Conservation (phyloP, 1,140 invertebrate species). For the Drosophila leontia region DNA sequence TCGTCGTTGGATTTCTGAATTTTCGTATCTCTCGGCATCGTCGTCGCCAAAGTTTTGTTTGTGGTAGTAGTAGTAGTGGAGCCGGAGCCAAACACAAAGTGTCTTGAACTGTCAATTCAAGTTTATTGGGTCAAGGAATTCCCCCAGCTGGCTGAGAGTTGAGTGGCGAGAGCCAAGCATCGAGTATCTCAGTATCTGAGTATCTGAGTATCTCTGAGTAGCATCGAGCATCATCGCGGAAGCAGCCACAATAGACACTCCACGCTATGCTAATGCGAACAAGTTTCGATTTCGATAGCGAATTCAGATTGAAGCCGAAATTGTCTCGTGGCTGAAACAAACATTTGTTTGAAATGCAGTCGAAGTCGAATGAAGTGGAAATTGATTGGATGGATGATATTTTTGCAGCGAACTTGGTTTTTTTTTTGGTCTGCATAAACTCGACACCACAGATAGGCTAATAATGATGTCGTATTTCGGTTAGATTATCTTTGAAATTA, state of each 20-base stretch:
- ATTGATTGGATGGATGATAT: constrained; percentile 6
- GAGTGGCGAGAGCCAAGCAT: constrained; percentile 24
- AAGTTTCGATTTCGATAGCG: constrained; percentile 60
- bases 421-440: neutral
- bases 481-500: constrained; percentile 7
- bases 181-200: constrained; percentile 30
- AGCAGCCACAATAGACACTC: constrained; percentile 45
- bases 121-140: constrained; percentile 84
- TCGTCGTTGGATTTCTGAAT: constrained; percentile 22
- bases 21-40: constrained; percentile 14
- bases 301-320: constrained; percentile 38
- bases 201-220: constrained; percentile 23
- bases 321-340: constrained; percentile 55
- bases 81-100: constrained; percentile 75
- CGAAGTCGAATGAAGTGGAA: constrained; percentile 43
- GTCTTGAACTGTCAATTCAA: constrained; percentile 84
- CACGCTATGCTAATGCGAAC: constrained; percentile 61
- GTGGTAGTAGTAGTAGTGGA: neutral
- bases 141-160: constrained; percentile 46
- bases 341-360: constrained; percentile 81
- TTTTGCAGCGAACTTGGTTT: constrained; percentile 3
- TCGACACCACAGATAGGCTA: constrained; percentile 3
- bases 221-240: constrained; percentile 49
- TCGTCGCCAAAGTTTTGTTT: constrained; percentile 27
- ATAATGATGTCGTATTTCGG: constrained; percentile 22